Conservation (phyloP, 2,797 vertebrate genomes). For the Toxotes lorentzi region DNA sequence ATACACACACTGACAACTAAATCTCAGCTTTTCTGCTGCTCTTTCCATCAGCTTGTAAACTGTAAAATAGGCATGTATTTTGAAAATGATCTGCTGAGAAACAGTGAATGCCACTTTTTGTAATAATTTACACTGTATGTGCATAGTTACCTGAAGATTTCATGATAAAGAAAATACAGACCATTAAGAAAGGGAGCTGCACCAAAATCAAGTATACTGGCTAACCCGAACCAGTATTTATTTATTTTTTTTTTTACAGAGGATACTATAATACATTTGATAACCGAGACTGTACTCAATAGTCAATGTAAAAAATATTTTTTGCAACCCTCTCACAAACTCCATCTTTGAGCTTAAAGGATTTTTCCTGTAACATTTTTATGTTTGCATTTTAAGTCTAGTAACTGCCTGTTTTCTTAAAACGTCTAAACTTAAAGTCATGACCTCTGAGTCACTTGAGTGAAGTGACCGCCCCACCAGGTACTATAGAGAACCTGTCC, state of each 20-base stretch:
- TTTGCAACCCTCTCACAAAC: background rate
- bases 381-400: background rate
- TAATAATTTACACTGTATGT: background rate
- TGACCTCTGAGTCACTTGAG: constrained; percentile 51
- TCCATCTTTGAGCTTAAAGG: background rate
- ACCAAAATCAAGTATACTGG: background rate
- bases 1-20: background rate
- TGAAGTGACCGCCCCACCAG: constrained; percentile 62
- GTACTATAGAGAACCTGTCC: constrained; percentile 76
- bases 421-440: background rate
- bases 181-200: background rate
- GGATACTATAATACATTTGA: background rate
- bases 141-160: background rate
- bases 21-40: background rate
- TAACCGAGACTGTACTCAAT: constrained; percentile 9
- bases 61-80: background rate
- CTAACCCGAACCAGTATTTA: background rate
- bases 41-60: background rate
- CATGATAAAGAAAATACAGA: background rate
- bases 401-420: background rate
- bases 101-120: background rate
- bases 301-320: background rate
- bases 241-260: background rate
- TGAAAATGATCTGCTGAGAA: background rate
- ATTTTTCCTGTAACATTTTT: background rate